phyloP scores from a whole-genome alignment of 1,140 invertebrate species.

The Melanaphis sacchari region DNA sequence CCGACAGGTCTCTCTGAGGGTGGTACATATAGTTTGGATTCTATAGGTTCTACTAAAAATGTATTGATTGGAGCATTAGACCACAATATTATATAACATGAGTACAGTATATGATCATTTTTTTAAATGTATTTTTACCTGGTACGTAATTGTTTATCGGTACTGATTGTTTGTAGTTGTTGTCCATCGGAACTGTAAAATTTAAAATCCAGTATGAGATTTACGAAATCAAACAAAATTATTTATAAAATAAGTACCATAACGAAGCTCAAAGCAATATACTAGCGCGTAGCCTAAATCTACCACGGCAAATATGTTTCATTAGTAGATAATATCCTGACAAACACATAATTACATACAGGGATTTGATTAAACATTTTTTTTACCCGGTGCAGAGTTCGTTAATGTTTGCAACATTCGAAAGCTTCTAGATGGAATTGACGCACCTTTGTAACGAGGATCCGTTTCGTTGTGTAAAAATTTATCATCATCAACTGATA shows the following conservation, averaged over 20 bases:
- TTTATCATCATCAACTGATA: constrained; percentile 59
- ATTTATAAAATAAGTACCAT: neutral
- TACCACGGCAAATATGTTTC: neutral
- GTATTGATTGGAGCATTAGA: neutral
- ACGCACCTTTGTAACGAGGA: constrained; percentile 80
- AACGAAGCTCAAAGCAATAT: neutral
- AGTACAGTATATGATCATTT: no score
- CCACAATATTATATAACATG: neutral
- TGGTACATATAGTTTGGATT: constrained; percentile 64
- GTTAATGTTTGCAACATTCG: constrained; percentile 85
- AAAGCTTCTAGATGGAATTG: constrained; percentile 86
- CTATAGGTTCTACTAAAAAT: constrained; percentile 27
- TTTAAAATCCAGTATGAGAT: neutral
- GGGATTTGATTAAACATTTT: constrained; percentile 19
- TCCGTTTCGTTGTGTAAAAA: constrained; percentile 64
- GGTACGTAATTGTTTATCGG: constrained; percentile 29
- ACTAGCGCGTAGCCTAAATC: neutral
- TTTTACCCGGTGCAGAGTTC: constrained; percentile 58
- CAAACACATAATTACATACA: neutral
- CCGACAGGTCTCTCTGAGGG: constrained; percentile 72
- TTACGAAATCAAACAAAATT: neutral
- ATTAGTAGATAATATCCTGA: constrained; percentile 33
- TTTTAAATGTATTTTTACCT: constrained; percentile 3
- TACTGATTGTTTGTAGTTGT: neutral
- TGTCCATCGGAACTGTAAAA: constrained; percentile 33